Conservation (phyloP, 2,113 vertebrate species). For the Dipodomys spectabilis region DNA sequence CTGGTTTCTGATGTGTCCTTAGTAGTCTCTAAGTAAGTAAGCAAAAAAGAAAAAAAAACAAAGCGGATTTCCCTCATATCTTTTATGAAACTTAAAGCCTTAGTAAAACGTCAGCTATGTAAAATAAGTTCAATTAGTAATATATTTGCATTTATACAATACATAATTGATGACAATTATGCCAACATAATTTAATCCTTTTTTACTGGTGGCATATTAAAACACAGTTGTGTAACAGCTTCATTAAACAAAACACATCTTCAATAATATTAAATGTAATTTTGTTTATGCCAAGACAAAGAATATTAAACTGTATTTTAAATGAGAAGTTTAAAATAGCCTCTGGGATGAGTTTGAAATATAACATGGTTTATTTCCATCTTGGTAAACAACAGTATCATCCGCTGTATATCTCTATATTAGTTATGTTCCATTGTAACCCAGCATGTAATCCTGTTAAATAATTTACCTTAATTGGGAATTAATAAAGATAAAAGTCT, state of each 20-base stretch:
- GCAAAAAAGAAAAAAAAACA: neutral
- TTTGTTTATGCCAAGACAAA: neutral
- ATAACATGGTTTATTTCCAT: neutral
- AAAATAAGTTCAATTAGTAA: constrained; percentile 26
- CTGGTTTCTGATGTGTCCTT: neutral
- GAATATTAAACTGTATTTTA: constrained; percentile 28
- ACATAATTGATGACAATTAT: constrained; percentile 27
- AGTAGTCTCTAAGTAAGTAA: neutral
- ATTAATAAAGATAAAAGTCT: neutral
- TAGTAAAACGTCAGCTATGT: neutral
- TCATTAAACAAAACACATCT: constrained; percentile 20
- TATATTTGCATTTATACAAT: constrained; percentile 24
- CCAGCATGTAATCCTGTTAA: neutral
- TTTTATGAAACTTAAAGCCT: neutral
- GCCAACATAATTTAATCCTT: neutral
- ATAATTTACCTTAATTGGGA: neutral
- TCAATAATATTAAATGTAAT: constrained; percentile 47
- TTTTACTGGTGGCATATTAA: constrained; percentile 17
- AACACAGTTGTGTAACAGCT: neutral
- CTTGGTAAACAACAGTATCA: neutral
- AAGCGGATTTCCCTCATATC: neutral
- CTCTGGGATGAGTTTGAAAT: neutral
- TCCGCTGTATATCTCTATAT: neutral
- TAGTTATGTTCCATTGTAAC: neutral
- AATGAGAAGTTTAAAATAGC: constrained; percentile 9